Evolutionary conservation across 2,797 vertebrate species (phyloP).

Genomic region (Muscicapa comitata): DNA sequence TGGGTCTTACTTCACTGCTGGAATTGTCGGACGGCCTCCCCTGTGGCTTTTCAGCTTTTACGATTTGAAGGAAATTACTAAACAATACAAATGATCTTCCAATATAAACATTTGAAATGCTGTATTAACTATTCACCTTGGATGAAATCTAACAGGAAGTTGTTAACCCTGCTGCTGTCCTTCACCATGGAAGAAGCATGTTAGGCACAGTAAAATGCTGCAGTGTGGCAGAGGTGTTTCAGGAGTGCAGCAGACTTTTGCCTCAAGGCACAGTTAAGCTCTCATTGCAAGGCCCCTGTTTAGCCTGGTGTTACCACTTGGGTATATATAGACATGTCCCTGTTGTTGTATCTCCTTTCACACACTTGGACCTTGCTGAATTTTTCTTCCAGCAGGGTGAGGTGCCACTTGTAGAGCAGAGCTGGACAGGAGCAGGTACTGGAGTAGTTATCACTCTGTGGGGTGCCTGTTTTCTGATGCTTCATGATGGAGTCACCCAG

Average conservation of each 20-base stretch:
- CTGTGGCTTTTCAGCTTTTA: background rate
- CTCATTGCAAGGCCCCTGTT: accelerated
- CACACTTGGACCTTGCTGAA: background rate
- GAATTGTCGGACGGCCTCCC: background rate
- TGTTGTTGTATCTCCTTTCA: background rate
- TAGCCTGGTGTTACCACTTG: background rate
- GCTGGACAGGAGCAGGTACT: background rate
- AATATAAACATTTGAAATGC: background rate
- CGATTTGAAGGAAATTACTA: background rate
- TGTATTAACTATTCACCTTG: background rate
- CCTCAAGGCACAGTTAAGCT: background rate
- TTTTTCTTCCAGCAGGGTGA: background rate
- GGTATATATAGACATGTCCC: background rate
- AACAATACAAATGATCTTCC: background rate
- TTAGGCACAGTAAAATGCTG: background rate
- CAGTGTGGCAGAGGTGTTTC: accelerated
- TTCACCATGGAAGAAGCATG: background rate
- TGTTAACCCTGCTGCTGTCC: background rate
- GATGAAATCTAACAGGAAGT: background rate
- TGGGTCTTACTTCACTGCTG: background rate
- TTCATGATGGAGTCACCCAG: background rate
- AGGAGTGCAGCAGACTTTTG: background rate
- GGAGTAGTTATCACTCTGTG: background rate
- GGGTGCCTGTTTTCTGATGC: background rate
- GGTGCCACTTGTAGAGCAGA: background rate